A percentile compares a stretch with the other conserved stretches of the same genome.
Evolutionary conservation across 1,140 invertebrate genomes (phyloP).

Genomic region (Drosophila orena): DNA sequence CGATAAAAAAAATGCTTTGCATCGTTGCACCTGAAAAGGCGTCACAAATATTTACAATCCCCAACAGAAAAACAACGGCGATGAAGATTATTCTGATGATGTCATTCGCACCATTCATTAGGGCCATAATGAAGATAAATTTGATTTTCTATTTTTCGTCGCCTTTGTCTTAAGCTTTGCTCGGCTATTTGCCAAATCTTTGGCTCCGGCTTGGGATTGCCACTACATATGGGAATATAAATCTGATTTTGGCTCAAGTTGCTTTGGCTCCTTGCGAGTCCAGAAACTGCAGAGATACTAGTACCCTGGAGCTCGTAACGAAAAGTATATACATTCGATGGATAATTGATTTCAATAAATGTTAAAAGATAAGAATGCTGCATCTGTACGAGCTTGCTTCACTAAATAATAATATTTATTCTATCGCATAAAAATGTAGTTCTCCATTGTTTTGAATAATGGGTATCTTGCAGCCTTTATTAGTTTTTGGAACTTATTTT

Average conservation of each 20-base stretch:
- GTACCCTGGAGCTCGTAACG: background rate
- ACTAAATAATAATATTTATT: too few species aligned
- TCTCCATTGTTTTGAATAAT: background rate
- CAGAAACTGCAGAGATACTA: slow-evolving; percentile 13
- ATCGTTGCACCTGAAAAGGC: slow-evolving; percentile 70
- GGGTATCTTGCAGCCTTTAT: background rate
- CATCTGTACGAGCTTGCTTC: too few species aligned
- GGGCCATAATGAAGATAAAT: slow-evolving; percentile 68
- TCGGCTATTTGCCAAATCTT: slow-evolving; percentile 23
- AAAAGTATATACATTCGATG: background rate
- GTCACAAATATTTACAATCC: slow-evolving; percentile 53
- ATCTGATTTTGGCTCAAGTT: slow-evolving; percentile 19
- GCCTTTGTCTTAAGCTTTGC: slow-evolving; percentile 38
- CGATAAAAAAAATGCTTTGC: slow-evolving; percentile 58
- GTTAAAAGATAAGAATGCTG: too few species aligned
- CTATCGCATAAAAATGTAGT: too few species aligned
- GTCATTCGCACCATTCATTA: slow-evolving; percentile 53
- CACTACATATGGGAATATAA: slow-evolving; percentile 30
- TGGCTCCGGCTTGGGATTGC: slow-evolving; percentile 15
- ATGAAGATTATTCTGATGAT: slow-evolving; percentile 30
- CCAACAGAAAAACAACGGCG: background rate
- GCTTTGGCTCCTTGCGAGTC: slow-evolving; percentile 5
- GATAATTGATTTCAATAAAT: too few species aligned
- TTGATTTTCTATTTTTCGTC: slow-evolving; percentile 59
- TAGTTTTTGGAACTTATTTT: too few species aligned